Base-by-base conservation (phyloP, 1,140 invertebrate genomes). In the Meloidogyne chitwoodi region DNA sequence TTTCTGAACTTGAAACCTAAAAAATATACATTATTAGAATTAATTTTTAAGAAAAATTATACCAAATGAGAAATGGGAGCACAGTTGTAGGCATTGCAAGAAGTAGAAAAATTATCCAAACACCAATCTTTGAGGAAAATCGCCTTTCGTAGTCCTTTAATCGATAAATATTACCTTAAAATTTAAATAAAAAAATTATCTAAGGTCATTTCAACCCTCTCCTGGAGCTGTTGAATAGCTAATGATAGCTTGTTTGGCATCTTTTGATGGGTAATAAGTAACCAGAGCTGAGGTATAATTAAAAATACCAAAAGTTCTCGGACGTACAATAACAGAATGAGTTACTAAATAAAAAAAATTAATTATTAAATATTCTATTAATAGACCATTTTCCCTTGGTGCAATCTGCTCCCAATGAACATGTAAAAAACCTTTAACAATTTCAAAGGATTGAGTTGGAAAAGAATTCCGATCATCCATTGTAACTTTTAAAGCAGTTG, bases 221-320 rank as follows among this genome's bases (percentile, higher is more conserved):
- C 96, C 96, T 75, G 95, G 96, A 84, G 96, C 93, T 85, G 94
- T 97, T 84, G 93, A 95, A 81, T 93, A 91, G 26, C 93, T 93
- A 88, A 93, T 79, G 72, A 87, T 85, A 31, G 84, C 79, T 75
- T 89, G 87, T 71, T 82, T 80, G 27, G 87, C 80, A 31, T 88
- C 87, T 81, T 90, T 95, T 80, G 91, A 91, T 31, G 92, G 89
- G 80, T 91, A 92, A 88, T 99, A 99, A 26, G 91, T 92, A 65
- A 98, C 91, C 88, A 96, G 92, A 79, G 95, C 95, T 74, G 94
- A 92, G 19, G 95, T 95, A 87, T 99, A 98, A 87, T 99, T 99
- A 90, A 95, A 98, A 85, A 94, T 94, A 14, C 96, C 96, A 85
- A 91, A 94, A 86, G 92, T 92, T 77, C 92, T 92, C 19, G 96